Base-by-base conservation (phyloP, 2,888 invertebrate genomes). In the Euplexia lucipara region DNA sequence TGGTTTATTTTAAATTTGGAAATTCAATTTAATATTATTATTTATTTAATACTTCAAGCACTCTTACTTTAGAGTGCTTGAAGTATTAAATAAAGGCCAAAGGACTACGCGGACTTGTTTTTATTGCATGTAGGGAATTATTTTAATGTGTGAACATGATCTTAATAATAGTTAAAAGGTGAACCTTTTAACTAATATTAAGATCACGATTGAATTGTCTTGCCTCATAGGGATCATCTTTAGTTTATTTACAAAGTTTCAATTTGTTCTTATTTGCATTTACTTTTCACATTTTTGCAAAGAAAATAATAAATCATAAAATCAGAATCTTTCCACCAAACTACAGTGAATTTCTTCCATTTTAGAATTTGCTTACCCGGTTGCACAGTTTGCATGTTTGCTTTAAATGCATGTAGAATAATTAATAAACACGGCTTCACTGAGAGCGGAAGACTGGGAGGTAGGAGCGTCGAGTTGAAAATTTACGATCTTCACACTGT, bases 401-500 rank as follows among this genome's bases (percentile, higher is more conserved):
- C 52, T 72, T 63, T 66, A 78, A 78, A 79, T 73, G 70, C 72
- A 70, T 66, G 75, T 68, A 79, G 73, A 79, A 78, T 79, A 79
- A 79, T 78, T 75, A 75, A 79, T 79, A 75, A 78, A 78, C 75
- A 70, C 54, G 49, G 65, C 62, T 62, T 57, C 20, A 53, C 52
- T 39, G 59, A 7, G 44, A 72, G 57, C 63, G 68, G 70, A 72
- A 72, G 72, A 58, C 53, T 45, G 52, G 44, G 41, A 65, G 56
- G 59, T 60, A 45, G 71, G 20, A 70, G 49, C 58, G 64, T 60
- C 49, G 69, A 67, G 71, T 78, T 61, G 69, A 49, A 79, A 79
- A 79, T 79, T 77, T 79, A 79, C 51, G 65, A 65, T 65, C 39
- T 61, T 57, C 48, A 51, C 57, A 66, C 22, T 42, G 8, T 61